Evolutionary conservation across 2,797 vertebrate species (phyloP), one percentile per base, ranked within the genome.

Genomic region (Eurystomus glaucurus): DNA sequence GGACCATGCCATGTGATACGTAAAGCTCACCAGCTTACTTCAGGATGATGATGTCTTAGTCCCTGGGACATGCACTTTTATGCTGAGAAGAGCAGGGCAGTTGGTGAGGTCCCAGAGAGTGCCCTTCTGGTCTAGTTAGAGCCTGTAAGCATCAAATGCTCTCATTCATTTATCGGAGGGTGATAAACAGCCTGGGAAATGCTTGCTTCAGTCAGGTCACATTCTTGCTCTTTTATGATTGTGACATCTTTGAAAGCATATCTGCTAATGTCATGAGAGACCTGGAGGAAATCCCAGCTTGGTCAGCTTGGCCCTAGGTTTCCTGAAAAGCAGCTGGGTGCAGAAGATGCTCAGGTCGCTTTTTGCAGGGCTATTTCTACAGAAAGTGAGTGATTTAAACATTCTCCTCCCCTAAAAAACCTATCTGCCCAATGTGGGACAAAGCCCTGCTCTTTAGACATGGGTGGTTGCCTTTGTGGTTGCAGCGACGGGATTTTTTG

Each of bases 101-200:
- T 18, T 74, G 52, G 86, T 1, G 0, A 3, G 0, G 41, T 65
- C 72, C 60, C 78, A 71, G 75, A 37, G 88, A 91, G 19, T 6
- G 84, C 71, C 90, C 46, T 97, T 96, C 94, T 95, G 75, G 17
- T 85, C 84, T 83, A 45, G 37, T 91, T 93, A 89, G 75, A 74
- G 60, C 45, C 93, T 85, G 45, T 22, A 58, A 88, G 78, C 81
- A 81, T 85, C 81, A 89, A 85, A 90, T 3, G 18, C 75, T 95
- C 88, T 58, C 81, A 71, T 93, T 93, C 92, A 70, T 97, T 96
- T 87, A 43, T 48, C 0, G 0, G 75, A 88, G 71, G 81, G 74
- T 91, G 93, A 92, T 92, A 93, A 96, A 89, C 84, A 91, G 88
- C 71, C 88, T 85, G 71, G 72, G 93, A 97, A 97, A 71, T 51